These are phyloP conservation scores for Odontomachus brunneus DNA, from an alignment of 1,140 invertebrate species.

Conservation along the genomic window DNA sequence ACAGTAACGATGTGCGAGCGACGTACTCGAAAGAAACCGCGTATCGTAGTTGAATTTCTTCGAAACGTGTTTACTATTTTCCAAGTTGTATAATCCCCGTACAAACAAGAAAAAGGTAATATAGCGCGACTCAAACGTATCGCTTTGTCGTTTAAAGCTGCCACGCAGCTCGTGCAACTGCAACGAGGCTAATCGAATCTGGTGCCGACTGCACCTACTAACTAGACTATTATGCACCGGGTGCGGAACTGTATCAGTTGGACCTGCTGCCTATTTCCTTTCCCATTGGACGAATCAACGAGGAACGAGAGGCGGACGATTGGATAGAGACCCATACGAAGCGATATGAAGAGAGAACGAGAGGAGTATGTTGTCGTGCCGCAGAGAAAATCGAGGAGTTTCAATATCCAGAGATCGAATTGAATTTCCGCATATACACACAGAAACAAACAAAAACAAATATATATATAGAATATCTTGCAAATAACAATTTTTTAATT, in stretches of 20 bases:
- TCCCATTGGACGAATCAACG: slow-evolving; percentile 48
- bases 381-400: slow-evolving; percentile 32
- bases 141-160: slow-evolving; percentile 64
- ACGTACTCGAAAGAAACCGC: neutral
- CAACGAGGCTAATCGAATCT: slow-evolving; percentile 73
- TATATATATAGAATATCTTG: neutral
- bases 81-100: neutral
- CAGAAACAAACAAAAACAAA: too few species aligned
- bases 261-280: slow-evolving; percentile 66
- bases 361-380: slow-evolving; percentile 22
- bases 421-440: slow-evolving; percentile 1
- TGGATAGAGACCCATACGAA: slow-evolving; percentile 9
- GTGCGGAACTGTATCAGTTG: slow-evolving; percentile 62
- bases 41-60: slow-evolving; percentile 6
- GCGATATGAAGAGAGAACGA: slow-evolving; percentile 38
- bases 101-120: slow-evolving; percentile 46
- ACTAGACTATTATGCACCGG: slow-evolving; percentile 72
- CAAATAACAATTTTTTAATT: neutral
- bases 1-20: neutral
- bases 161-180: slow-evolving; percentile 60
- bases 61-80: slow-evolving; percentile 45
- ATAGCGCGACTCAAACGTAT: slow-evolving; percentile 50
- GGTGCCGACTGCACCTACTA: slow-evolving; percentile 64
- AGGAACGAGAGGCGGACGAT: slow-evolving; percentile 47
- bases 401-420: slow-evolving; percentile 42